Base-by-base conservation (phyloP, 2,797 vertebrate species). In the Rhinophrynus dorsalis region DNA sequence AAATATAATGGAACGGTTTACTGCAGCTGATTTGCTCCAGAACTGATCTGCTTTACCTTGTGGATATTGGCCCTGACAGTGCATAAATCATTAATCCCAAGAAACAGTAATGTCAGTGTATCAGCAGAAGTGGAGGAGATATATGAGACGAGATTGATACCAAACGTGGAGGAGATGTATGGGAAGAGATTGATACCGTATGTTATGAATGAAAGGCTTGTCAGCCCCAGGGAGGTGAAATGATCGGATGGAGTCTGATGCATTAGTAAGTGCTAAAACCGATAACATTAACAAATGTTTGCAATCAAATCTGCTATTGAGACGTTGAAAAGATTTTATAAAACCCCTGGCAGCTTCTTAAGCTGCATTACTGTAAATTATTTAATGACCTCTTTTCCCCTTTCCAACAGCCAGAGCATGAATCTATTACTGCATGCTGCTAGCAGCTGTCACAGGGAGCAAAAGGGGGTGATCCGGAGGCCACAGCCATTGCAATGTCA, bases 341-440 rank as follows among this genome's bases (percentile, higher is more conserved):
- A 63, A 70, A 45, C 52, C 24, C 35, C 37, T 72, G 52, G 61
- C 68, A 42, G 48, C 52, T 58, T 33, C 42, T 17, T 40, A 20
- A 51, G 35, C 30, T 9, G 56, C 24, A 67, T 44, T 57, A 48
- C 35, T 72, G 44, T 61, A 63, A 68, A 67, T 69, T 44, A 63
- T 68, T 67, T 60, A 73, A 66, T 59, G 48, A 45, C 40, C 18
- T 5, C 20, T 20, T 20, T 44, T 30, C 32, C 48, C 20, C 51
- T 44, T 48, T 45, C 51, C 67, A 57, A 20, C 40, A 27, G 35
- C n/a, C 23, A 29, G 56, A 40, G 20, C 32, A 67, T 13, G 9
- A 27, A 42, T 47, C 26, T 48, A 60, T 60, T 26, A 63, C 52
- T 54, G 13, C 48, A 58, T 15, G 32, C 38, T 45, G 45, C 38